phyloP scores from a whole-genome alignment of 2,888 invertebrate species.

The Drosophila fulvimacula region DNA sequence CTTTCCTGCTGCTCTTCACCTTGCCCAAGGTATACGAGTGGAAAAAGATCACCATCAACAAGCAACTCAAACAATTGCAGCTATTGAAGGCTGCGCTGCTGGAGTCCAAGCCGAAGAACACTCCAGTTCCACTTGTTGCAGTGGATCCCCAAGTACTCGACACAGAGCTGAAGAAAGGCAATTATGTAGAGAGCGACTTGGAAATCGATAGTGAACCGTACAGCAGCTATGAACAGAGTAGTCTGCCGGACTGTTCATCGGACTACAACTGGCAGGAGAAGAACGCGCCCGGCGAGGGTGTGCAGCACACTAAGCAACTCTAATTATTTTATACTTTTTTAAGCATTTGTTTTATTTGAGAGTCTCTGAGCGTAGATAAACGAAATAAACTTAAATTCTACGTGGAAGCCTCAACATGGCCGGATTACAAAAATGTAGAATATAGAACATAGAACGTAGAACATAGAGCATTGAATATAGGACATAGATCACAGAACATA shows the following conservation, averaged over 20 bases:
- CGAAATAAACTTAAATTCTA: conserved; percentile 1
- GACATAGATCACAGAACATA: no score
- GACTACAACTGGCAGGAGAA: conserved; percentile 30
- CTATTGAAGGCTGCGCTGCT: conserved; percentile 17
- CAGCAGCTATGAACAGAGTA: background rate
- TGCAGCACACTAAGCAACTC: conserved; percentile 21
- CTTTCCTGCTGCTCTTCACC: conserved; percentile 48
- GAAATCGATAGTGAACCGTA: background rate
- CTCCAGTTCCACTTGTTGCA: conserved; percentile 18
- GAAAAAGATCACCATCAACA: conserved; percentile 32
- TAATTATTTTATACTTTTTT: background rate
- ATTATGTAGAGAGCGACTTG: background rate
- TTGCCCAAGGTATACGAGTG: conserved; percentile 56
- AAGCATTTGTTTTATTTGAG: background rate
- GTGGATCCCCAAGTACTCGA: conserved; percentile 28
- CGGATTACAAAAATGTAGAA: no score
- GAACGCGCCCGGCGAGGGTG: conserved; percentile 3
- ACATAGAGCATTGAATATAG: background rate
- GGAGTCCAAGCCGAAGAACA: conserved; percentile 1
- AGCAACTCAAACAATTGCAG: conserved; percentile 22
- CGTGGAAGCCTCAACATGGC: conserved; percentile 4
- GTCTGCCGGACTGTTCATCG: background rate
- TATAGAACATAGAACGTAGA: background rate
- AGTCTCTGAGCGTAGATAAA: background rate
- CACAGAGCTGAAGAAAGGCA: background rate